These are phyloP conservation scores for Probaryconus sp. DNA, from an alignment of 1,140 invertebrate genomes.

Conservation along the genomic window DNA sequence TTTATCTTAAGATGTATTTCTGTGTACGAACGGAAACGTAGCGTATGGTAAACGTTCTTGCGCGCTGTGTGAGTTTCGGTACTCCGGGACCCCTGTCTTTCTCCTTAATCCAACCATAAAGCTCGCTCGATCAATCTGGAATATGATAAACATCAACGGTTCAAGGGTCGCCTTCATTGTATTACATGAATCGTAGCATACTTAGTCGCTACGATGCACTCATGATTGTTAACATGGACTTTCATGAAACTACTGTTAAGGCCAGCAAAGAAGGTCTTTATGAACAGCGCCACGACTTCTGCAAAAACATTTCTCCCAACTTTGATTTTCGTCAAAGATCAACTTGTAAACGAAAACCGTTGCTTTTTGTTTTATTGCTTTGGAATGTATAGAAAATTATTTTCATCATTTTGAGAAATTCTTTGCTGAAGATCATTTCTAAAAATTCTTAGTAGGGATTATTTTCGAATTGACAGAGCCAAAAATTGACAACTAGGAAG, in stretches of 20 bases:
- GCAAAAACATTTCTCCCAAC: slow-evolving; percentile 47
- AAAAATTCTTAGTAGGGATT: too few species aligned
- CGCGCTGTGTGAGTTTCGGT: background rate
- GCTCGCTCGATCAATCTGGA: slow-evolving; percentile 52
- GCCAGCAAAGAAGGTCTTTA: slow-evolving; percentile 40
- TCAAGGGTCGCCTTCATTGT: slow-evolving; percentile 49
- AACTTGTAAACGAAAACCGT: too few species aligned
- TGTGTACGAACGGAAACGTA: background rate
- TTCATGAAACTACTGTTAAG: slow-evolving; percentile 57
- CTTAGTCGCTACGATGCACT: slow-evolving; percentile 29
- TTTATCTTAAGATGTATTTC: background rate
- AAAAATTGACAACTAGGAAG: slow-evolving; percentile 27
- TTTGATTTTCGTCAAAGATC: slow-evolving; percentile 3
- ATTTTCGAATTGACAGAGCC: slow-evolving; percentile 1
- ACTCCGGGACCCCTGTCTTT: background rate
- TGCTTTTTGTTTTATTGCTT: too few species aligned
- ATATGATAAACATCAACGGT: slow-evolving; percentile 54
- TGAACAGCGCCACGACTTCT: slow-evolving; percentile 40
- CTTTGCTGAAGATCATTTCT: too few species aligned
- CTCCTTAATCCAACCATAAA: slow-evolving; percentile 28
- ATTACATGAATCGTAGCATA: slow-evolving; percentile 57
- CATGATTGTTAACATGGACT: slow-evolving; percentile 42
- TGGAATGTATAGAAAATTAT: slow-evolving; percentile 10
- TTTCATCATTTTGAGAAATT: background rate
- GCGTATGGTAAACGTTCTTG: background rate